Evolutionary conservation across 2,888 invertebrate genomes (phyloP).

Genomic region (Dasypolia templi): DNA sequence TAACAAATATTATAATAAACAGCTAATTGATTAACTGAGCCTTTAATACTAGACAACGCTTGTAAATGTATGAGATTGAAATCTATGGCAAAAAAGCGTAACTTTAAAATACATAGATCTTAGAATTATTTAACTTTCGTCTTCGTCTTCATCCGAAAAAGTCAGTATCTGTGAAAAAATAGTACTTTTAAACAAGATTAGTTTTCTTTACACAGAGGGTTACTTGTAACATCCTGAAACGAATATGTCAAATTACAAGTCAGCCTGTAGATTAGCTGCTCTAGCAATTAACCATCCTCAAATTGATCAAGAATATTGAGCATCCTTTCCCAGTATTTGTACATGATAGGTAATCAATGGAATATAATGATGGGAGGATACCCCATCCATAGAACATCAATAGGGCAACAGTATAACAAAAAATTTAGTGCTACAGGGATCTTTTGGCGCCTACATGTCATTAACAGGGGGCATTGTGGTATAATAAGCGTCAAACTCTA

Average conservation of each 20-base stretch:
- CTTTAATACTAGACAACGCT: constrained; percentile 23
- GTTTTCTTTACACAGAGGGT: neutral
- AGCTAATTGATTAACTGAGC: constrained; percentile 5
- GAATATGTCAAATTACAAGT: too few species aligned
- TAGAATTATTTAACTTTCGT: constrained; percentile 27
- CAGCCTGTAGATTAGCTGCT: too few species aligned
- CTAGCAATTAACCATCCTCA: neutral
- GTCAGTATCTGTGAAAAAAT: constrained; percentile 75
- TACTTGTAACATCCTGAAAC: too few species aligned
- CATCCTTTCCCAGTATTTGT: neutral
- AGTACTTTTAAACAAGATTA: neutral
- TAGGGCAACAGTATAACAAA: neutral
- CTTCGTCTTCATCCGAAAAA: constrained; percentile 84
- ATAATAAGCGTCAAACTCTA: neutral
- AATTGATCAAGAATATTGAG: neutral
- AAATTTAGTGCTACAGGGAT: neutral
- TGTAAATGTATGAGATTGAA: constrained; percentile 47
- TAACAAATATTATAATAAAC: constrained; percentile 5
- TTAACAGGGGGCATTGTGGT: neutral
- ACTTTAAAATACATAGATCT: constrained; percentile 15
- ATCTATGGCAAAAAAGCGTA: constrained; percentile 15
- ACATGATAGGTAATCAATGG: neutral
- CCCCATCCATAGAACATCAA: neutral
- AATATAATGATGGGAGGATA: neutral
- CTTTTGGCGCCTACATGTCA: too few species aligned